Base-by-base conservation (phyloP, 2,888 invertebrate species). In the Lepeophtheirus nordmannii region DNA sequence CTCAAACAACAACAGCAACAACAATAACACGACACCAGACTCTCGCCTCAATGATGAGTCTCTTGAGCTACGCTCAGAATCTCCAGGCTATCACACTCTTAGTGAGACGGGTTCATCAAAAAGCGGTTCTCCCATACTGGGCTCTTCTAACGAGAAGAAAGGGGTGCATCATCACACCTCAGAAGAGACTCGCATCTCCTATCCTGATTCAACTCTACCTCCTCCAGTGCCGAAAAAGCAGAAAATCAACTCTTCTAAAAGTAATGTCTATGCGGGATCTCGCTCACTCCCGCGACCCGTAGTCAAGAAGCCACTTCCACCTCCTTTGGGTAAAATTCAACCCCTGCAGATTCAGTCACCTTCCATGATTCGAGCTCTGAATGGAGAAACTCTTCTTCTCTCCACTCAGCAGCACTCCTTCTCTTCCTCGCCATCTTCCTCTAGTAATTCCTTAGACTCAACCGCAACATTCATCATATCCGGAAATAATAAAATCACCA, bases 291-390 rank as follows among this genome's bases (percentile, higher is more conserved):
- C 58, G 22, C 23, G 57, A 20, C 57, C n/a, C n/a, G 57, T 57
- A 20, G 57, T 7, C 30, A 30, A 30, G 30, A 30, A 30, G 7
- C 30, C 30, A 30, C 30, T 30, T 5, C 30, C 30, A 30, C 30
- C 30, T 30, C 30, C 30, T 5, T 30, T 30, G 30, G 30, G 30
- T 14, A 60, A 53, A 22, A 22, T 60, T 5, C 60, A 59, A n/a
- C 66, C 66, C 14, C 30, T 66, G n/a, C 66, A 66, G 41, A 61
- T 66, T 14, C 66, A 66, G 30, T 61, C 60, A 10, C 66, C 66
- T 23, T 66, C 66, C 12, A 60, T 66, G 46, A 40, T 66, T 10
- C 20, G 20, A 12, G 53, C 53, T 10, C 23, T 66, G 17, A n/a
- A 58, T 23, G 12, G 12, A 3, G 23, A 23, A 10, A 58, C 17